These are phyloP conservation scores for Premnoplex brunnescens DNA, from an alignment of 2,797 vertebrate genomes.

Conservation along the genomic window DNA sequence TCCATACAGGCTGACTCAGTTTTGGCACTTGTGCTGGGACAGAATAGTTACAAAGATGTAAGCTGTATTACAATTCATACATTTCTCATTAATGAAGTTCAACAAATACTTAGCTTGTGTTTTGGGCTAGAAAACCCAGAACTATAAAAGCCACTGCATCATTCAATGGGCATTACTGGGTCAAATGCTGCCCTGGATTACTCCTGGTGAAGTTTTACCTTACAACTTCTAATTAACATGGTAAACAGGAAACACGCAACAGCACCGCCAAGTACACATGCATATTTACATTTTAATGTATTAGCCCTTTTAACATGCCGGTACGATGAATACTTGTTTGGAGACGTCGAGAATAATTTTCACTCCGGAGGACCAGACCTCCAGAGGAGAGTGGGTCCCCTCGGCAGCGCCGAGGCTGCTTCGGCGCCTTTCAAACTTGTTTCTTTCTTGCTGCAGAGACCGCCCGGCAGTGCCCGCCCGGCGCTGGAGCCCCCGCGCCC, in stretches of 20 bases:
- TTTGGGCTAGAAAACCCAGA: not conserved
- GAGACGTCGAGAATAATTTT: not conserved
- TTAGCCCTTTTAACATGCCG: slow-evolving; percentile 16
- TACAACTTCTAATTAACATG: slow-evolving; percentile 63
- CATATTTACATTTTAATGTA: slow-evolving; percentile 49
- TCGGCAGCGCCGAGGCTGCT: not conserved
- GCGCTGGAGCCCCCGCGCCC: not conserved
- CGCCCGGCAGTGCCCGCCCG: not conserved
- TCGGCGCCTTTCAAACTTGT: not conserved
- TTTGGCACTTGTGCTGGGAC: not conserved
- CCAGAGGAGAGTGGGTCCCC: not conserved
- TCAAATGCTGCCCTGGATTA: slow-evolving; percentile 35
- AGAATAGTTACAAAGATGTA: not conserved
- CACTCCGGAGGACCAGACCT: not conserved
- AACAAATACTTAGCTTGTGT: not conserved
- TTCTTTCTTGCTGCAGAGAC: not conserved
- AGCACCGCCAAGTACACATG: not conserved
- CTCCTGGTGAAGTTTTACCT: not conserved
- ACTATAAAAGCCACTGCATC: not conserved
- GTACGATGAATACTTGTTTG: slow-evolving; percentile 34
- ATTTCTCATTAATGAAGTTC: not conserved
- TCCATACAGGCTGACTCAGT: not conserved
- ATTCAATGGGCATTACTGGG: not conserved
- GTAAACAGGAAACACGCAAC: slow-evolving; percentile 68
- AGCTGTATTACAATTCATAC: not conserved